These are phyloP conservation scores for Lontra canadensis DNA, from an alignment of 2,113 vertebrate species.

Conservation along the genomic window DNA sequence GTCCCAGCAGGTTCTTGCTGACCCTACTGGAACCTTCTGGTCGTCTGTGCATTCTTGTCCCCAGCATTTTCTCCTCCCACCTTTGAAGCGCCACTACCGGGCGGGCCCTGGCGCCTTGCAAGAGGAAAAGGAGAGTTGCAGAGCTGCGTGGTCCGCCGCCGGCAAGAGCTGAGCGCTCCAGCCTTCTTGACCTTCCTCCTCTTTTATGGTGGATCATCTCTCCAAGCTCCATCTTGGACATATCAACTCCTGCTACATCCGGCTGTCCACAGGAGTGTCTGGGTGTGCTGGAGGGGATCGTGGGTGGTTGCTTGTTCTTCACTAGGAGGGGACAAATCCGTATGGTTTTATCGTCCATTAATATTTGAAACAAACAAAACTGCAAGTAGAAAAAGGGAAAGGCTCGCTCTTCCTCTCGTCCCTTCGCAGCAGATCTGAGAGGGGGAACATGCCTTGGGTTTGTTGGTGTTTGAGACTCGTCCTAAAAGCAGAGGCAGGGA, in stretches of 20 bases:
- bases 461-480: constrained; percentile 33
- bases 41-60: neutral
- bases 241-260: neutral
- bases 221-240: neutral
- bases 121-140: neutral
- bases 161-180: neutral
- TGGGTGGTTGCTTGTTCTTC: neutral
- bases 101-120: neutral
- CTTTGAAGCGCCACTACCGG: neutral
- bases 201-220: neutral
- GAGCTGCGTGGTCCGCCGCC: neutral
- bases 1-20: neutral
- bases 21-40: neutral
- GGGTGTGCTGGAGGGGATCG: neutral
- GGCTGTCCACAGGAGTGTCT: neutral
- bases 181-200: neutral
- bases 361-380: constrained; percentile 30
- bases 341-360: constrained; percentile 25
- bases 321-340: constrained; percentile 46
- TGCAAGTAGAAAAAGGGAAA: neutral
- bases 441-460: neutral
- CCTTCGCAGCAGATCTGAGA: neutral
- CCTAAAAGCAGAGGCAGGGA: constrained; percentile 43
- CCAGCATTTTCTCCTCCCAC: neutral
- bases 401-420: constrained; percentile 7